Base-by-base conservation (phyloP, 2,113 vertebrate genomes). In the Athene noctua region DNA sequence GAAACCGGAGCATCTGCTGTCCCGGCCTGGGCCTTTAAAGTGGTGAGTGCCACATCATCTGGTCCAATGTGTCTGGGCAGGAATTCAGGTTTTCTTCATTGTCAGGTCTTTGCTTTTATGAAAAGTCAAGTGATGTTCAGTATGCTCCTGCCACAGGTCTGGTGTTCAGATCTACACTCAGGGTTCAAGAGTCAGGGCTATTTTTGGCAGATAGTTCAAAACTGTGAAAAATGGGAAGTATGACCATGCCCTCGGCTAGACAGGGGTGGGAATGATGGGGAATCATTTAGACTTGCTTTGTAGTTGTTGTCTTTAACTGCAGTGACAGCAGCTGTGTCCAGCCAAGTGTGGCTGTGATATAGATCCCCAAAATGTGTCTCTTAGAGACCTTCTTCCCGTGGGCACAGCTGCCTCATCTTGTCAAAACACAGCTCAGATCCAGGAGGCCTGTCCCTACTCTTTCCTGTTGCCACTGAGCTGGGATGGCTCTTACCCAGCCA, bases 1-100 rank as follows among this genome's bases (percentile, higher is more conserved):
- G 99, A 99, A 98, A 99, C 99, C 0, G 98, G 99, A 52, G 97
- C 99, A 38, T 98, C 98, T 80, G 99, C 99, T 38, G 99, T 99
- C 84, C 98, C 98, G 17, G 65, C 98, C 44, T 99, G 99, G 81
- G 98, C 99, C 74, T 99, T 99, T 96, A 99, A 98, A 98, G 98
- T 98, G 98, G 99, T 99, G 78, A 98, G 97, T 96, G 19, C 57
- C 36, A 46, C 27, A 30, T 63, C 40, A n/a, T 49, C 52, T 87
- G 54, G 47, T 88, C 22, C 19, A 4, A 30, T 36, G 30, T 26
- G 42, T 32, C 42, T 81, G 44, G 40, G 42, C 52, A 79, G 34
- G 49, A 80, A 47, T 80, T 67, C 2, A 11, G 29, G 18, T 15
- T 78, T 90, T 79, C 44, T 89, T 68, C 8, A 4, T 70, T 78